Base-by-base conservation (phyloP, 2,113 vertebrate genomes). In the Elephas maximus region DNA sequence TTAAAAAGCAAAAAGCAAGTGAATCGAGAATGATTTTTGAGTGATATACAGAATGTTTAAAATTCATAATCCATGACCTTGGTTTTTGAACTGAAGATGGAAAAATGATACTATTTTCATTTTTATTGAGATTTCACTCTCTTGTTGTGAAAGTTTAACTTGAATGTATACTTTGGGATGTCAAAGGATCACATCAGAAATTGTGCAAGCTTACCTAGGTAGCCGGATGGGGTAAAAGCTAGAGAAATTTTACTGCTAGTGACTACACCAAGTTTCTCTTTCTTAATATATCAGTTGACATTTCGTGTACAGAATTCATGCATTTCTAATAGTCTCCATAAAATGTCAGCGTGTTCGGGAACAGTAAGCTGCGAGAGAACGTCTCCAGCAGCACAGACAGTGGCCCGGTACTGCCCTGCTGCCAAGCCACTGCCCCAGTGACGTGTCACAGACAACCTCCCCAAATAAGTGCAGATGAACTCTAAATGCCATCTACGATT, bases 261-360 rank as follows among this genome's bases (percentile, higher is more conserved):
- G 94, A 97, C 88, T 89, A 63, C 45, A 86, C 15, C 4, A 65
- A 95, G 86, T 83, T 97, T 69, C 84, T 98, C 88, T 97, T 98
- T 93, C 85, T 82, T 97, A 98, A 98, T 94, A 87, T 95, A 83
- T 98, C 93, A 71, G 26, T 95, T 79, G 93, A 97, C 97, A 98
- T 98, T 98, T 98, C 57, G 21, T 94, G 89, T 91, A 96, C 80
- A 94, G 91, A 97, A 96, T 90, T 97, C 67, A 62, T 96, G 92
- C 93, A 96, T 98, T 98, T 98, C 96, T 98, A 98, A 97, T 97
- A 97, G 97, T 92, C 74, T 90, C 45, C 67, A 77, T 77, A 96
- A 98, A 99, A 98, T 98, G 82, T 97, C 98, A 99, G 53, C 57
- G 10, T 87, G 76, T 96, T 98, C 90, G 83, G 81, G 98, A 96